Base-by-base conservation (phyloP, 2,797 vertebrate genomes). In the Zenarchopterus dispar region DNA sequence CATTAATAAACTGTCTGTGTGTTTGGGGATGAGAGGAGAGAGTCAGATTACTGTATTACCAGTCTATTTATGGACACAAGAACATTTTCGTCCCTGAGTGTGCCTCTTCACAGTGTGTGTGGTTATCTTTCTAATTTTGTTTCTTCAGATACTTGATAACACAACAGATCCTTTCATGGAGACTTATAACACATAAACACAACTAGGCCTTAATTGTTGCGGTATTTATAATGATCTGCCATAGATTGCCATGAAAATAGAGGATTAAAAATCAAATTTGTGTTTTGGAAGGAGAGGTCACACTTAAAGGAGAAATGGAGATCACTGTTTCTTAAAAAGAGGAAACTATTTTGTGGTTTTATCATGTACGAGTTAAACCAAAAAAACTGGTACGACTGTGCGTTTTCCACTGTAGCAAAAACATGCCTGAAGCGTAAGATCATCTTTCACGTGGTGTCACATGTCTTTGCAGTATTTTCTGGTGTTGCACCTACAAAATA, bases 81-180 rank as follows among this genome's bases (percentile, higher is more conserved):
- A 13, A 11, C 11, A 11, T 11, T 36, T 36, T 36, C 11, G 33
- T 70, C 69, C 66, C 46, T 23, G 51, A 61, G 73, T 67, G 5
- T 4, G 23, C 46, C 54, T 66, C 58, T 11, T 10, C 33, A 11
- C 33, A 36, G 33, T 36, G 9, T 36, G 26, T 28, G 33, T 36
- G 4, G 5, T 60, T 60, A 46, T 67, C 45, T 26, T 71, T 43
- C 31, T 62, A 51, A 66, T 55, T 16, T 60, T 62, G 31, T 64
- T 60, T 62, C 51, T 56, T 16, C 59, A 41, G 72, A 55, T 60
- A 63, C 42, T 56, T 39, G 62, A 51, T 64, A 43, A 48, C 41
- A 86, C 73, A 81, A 70, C 52, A 54, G 52, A 65, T 67, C 48
- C 69, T 67, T 84, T 86, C 56, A 80, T 56, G 1, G 1, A 33